Conservation (phyloP, 2,888 invertebrate species). For the Tipula unca region DNA sequence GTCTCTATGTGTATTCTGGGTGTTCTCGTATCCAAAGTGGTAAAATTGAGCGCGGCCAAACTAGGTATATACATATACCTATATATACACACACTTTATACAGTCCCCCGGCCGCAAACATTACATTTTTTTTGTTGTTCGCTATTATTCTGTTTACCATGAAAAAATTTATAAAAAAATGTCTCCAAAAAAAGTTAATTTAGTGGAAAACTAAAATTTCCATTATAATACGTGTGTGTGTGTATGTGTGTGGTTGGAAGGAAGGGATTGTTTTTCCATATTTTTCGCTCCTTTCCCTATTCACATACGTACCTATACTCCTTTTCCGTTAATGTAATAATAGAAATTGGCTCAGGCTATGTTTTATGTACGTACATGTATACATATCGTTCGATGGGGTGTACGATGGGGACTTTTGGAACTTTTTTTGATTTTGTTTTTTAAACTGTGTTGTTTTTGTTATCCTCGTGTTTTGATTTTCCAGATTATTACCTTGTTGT, state of each 20-base stretch:
- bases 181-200: not conserved
- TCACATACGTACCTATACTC: not conserved
- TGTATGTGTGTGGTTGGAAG: not conserved
- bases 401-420: not conserved
- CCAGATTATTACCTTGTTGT: not conserved
- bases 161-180: not conserved
- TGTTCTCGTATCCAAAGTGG: not conserved
- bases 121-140: not conserved
- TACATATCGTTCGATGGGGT: not conserved
- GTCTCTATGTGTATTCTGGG: not conserved
- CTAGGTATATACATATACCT: not conserved
- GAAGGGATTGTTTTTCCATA: not conserved
- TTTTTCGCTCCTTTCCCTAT: not conserved
- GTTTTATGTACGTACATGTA: not conserved
- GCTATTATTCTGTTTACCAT: not conserved
- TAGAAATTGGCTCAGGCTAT: not conserved
- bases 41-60: not conserved
- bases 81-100: not conserved
- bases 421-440: no score
- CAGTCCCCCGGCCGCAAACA: not conserved
- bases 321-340: not conserved
- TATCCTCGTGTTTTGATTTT: not conserved
- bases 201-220: not conserved
- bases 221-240: no score
- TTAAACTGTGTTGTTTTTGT: not conserved